Evolutionary conservation across 2,113 vertebrate genomes (phyloP), one percentile per base, ranked within the genome.

Genomic region (Pantherophis guttatus): DNA sequence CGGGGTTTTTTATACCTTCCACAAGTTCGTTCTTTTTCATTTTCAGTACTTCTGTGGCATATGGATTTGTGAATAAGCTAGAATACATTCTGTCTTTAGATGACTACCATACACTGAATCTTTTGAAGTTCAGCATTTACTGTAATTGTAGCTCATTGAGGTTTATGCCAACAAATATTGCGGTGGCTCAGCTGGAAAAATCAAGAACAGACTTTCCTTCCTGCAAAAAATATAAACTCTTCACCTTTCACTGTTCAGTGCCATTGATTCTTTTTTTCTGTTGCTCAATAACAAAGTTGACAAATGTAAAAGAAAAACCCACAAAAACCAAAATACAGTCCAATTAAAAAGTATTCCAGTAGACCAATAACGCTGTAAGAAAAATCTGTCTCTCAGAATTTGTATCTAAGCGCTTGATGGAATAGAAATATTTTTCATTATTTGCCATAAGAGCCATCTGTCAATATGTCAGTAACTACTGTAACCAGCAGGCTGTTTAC

Each of bases 11-110:
- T 95, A 98, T 98, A 39, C 97, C 97, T 96, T 97, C 96, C 39
- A 97, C 90, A 24, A 98, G 94, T 93, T 98, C 98, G 52, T 97
- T 95, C 94, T 97, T 98, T 97, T 98, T 98, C 54, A 88, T 96
- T 92, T 91, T 96, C 58, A 99, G 95, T 3, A 98, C 98, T 94
- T 98, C 96, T 52, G 95, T 96, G 90, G 97, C 97, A 0, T 98
- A 98, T 3, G 98, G 97, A 94, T 98, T 98, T 95, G 94, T 96
- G 89, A 97, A 97, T 52, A 96, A 95, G 29, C 93, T 95, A 53
- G 95, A 95, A 65, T 88, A 93, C 87, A 94, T 96, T 75, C 93
- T 93, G 59, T 8, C 9, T 90, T 70, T 89, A 94, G 88, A 29
- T 94, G 91, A 94, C 91, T 91, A n/a, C 59, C 93, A 33, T 92